These are phyloP conservation scores for Tenualosa thibaudeaui DNA, from an alignment of 2,797 vertebrate species.

Conservation along the genomic window DNA sequence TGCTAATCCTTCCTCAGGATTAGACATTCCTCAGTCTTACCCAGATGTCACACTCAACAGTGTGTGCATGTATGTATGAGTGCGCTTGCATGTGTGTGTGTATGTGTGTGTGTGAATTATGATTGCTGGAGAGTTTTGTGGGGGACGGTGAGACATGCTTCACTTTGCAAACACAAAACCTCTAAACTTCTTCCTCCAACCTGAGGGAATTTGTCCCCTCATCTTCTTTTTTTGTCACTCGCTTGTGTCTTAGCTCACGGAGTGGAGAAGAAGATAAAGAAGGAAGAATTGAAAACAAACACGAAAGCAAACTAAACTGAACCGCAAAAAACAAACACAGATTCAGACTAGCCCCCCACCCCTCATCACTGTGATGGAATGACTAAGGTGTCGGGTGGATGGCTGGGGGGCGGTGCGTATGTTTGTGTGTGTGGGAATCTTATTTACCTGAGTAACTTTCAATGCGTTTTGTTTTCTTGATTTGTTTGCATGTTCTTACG, in stretches of 20 bases:
- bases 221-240: background rate
- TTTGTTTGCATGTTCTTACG: slow-evolving; percentile 45
- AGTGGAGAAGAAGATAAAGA: background rate
- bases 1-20: slow-evolving; percentile 65
- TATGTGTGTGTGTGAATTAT: background rate
- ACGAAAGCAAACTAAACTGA: background rate
- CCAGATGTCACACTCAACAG: slow-evolving; percentile 61
- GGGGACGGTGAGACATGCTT: background rate
- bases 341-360: background rate
- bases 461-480: slow-evolving; percentile 43
- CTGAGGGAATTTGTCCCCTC: background rate
- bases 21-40: slow-evolving; percentile 60
- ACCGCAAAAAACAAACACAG: background rate
- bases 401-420: background rate
- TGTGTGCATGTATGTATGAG: slow-evolving; percentile 45
- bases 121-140: background rate
- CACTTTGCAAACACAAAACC: background rate
- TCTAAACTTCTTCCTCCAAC: background rate
- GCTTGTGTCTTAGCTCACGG: background rate
- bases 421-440: background rate
- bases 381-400: background rate
- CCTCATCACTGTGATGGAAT: background rate
- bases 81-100: background rate
- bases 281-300: background rate
- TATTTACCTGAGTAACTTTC: slow-evolving; percentile 19